Conservation (phyloP, 2,888 invertebrate genomes). For the Lordiphosa fenestrarum region DNA sequence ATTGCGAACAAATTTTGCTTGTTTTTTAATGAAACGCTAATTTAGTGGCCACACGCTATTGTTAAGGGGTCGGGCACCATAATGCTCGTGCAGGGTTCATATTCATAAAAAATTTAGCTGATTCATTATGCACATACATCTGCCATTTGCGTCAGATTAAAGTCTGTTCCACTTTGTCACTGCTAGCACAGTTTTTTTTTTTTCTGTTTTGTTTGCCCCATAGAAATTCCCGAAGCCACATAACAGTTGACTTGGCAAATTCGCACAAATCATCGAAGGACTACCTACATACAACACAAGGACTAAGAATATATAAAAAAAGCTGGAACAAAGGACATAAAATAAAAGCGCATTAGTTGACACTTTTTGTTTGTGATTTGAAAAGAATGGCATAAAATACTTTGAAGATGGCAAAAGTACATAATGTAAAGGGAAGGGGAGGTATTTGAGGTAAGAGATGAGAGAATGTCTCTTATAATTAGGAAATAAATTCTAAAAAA, state of each 20-base stretch:
- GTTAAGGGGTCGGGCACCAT: slow-evolving; percentile 10
- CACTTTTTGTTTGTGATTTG: slow-evolving; percentile 16
- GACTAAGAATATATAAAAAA: not conserved
- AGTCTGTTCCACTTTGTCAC: slow-evolving; percentile 12
- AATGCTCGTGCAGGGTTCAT: slow-evolving; percentile 4
- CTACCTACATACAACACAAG: slow-evolving; percentile 1
- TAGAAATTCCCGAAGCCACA: slow-evolving; percentile 12
- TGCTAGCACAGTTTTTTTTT: slow-evolving; percentile 12
- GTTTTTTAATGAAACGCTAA: slow-evolving; percentile 68
- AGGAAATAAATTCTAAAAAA: too few relatives aligned
- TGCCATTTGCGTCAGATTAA: slow-evolving; percentile 10
- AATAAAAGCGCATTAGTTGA: slow-evolving; percentile 23
- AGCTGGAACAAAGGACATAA: slow-evolving; percentile 13
- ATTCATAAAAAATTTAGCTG: slow-evolving; percentile 7
- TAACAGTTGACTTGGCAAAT: slow-evolving; percentile 22
- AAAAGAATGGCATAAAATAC: slow-evolving; percentile 2
- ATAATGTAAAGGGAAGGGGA: too few relatives aligned
- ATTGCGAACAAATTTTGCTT: slow-evolving; percentile 62
- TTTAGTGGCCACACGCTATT: slow-evolving; percentile 61
- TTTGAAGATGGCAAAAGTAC: slow-evolving; percentile 3
- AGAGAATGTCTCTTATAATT: too few relatives aligned
- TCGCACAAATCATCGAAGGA: slow-evolving; percentile 10
- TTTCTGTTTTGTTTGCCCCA: not conserved
- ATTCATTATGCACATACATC: slow-evolving; percentile 5
- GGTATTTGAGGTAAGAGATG: too few relatives aligned